Evolutionary conservation across 2,113 vertebrate genomes (phyloP).

Genomic region (Nicator chloris): DNA sequence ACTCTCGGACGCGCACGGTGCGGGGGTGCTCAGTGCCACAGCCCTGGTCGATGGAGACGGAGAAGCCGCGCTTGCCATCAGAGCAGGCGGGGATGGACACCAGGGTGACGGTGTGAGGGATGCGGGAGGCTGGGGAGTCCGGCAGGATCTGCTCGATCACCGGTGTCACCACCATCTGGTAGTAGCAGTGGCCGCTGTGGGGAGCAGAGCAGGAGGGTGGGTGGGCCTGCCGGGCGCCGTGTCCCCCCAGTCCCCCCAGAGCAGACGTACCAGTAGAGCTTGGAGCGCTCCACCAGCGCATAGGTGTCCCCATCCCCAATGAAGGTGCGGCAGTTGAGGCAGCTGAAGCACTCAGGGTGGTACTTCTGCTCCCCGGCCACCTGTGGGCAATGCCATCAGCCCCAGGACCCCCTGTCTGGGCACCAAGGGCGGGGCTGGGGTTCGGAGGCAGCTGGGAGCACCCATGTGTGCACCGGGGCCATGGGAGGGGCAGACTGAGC

Average conservation of each 20-base stretch:
- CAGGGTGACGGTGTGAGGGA: conserved; percentile 96
- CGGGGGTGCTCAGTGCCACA: conserved; percentile 78
- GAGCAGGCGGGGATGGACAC: conserved; percentile 91
- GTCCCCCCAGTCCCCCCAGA: neutral
- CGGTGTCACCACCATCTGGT: conserved; percentile 90
- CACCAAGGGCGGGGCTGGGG: fast-evolving
- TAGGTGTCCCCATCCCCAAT: conserved; percentile 98
- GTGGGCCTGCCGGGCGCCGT: neutral
- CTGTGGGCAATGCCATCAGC: conserved; percentile 55
- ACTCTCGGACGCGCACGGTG: conserved; percentile 93
- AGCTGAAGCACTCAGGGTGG: conserved; percentile 97
- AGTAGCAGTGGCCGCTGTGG: conserved; percentile 91
- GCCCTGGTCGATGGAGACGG: conserved; percentile 87
- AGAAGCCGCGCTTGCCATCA: conserved; percentile 89
- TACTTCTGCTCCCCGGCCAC: conserved; percentile 98
- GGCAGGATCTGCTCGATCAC: conserved; percentile 85
- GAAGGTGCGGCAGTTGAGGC: conserved; percentile 86
- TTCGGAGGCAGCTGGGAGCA: neutral
- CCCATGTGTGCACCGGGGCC: neutral
- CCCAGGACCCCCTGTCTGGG: fast-evolving
- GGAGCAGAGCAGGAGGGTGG: neutral
- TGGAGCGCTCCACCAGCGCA: conserved; percentile 94
- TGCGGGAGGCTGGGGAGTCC: conserved; percentile 83
- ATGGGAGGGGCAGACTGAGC: neutral
- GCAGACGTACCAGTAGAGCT: conserved; percentile 90